Evolutionary conservation across 2,888 invertebrate species (phyloP), one percentile per base, ranked within the genome.

Genomic region (Drosophila stalkeri): DNA sequence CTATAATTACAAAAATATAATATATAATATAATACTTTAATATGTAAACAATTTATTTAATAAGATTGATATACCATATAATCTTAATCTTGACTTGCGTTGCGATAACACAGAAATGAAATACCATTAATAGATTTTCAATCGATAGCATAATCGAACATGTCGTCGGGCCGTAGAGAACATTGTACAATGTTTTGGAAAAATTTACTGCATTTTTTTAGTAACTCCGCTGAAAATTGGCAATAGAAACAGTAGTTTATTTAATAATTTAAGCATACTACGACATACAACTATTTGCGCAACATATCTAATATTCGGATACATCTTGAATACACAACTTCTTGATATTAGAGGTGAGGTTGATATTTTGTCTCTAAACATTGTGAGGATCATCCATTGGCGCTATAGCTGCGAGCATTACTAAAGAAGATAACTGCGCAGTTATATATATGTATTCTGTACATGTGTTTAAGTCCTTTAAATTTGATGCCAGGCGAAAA

Each of bases 351-450:
- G 9, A 46, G n/a, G n/a, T 72, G 11, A 62, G 57, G 60, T 51
- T 39, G 1, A 7, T 41, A 61, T 62, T 46, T 64, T 49, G 31
- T n/a, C 12, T 55, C 16, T 39, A 11, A 35, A 47, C 6, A 57
- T 62, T 61, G n/a, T 52, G 62, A 66, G 59, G 65, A 73, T 63
- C 78, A 46, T 41, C 31, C 11, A 47, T 20, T 46, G 65, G 64
- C 60, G 66, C 46, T 72, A 63, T 75, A 72, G 52, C 57, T 65
- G 71, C 54, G 47, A 55, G 60, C 47, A 41, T 41, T 33, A 16
- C 39, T 57, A 56, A 60, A 39, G 31, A 31, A 62, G 64, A 67
- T 70, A 68, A 80, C 62, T 80, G 78, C 80, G 80, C 75, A 80
- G 69, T 80, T 75, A 56, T 60, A 59, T 54, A 64, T 62, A 66